Evolutionary conservation across 1,140 invertebrate species (phyloP).

Genomic region (Panagrolaimus sp.): DNA sequence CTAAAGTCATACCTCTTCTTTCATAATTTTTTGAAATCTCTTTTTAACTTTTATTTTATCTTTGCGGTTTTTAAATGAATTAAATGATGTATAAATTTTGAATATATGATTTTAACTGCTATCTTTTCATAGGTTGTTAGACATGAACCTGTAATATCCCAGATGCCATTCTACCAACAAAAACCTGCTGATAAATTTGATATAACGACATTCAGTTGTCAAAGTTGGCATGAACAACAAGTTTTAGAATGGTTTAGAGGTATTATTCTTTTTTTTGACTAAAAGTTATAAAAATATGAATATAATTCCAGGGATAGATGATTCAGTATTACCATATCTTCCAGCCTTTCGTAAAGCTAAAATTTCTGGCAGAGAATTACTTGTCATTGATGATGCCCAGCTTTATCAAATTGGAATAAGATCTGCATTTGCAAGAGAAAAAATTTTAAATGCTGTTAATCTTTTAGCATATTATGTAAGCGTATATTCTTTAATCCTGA

Average conservation of each 20-base stretch:
- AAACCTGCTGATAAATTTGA: conserved; percentile 11
- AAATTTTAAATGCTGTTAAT: conserved; percentile 28
- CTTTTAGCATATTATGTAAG: conserved; percentile 34
- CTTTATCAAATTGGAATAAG: conserved; percentile 28
- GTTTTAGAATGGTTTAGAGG: conserved; percentile 30
- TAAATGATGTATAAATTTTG: too few relatives aligned
- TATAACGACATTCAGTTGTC: conserved; percentile 22
- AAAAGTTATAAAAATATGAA: background rate
- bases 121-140: background rate
- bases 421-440: conserved; percentile 24
- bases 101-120: background rate
- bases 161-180: conserved; percentile 16
- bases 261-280: conserved; percentile 16
- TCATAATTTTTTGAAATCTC: conserved; percentile 11
- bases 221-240: conserved; percentile 21
- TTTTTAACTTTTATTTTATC: conserved; percentile 8
- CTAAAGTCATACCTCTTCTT: background rate
- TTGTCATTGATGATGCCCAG: conserved; percentile 22
- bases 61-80: background rate
- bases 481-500: too few relatives aligned
- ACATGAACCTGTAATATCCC: conserved; percentile 20
- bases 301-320: conserved; percentile 31
- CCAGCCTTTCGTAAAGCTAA: conserved; percentile 20
- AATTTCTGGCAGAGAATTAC: conserved; percentile 22
- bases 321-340: conserved; percentile 20